Evolutionary conservation across 2,113 vertebrate genomes (phyloP).

Genomic region (Cyprinodon variegatus): DNA sequence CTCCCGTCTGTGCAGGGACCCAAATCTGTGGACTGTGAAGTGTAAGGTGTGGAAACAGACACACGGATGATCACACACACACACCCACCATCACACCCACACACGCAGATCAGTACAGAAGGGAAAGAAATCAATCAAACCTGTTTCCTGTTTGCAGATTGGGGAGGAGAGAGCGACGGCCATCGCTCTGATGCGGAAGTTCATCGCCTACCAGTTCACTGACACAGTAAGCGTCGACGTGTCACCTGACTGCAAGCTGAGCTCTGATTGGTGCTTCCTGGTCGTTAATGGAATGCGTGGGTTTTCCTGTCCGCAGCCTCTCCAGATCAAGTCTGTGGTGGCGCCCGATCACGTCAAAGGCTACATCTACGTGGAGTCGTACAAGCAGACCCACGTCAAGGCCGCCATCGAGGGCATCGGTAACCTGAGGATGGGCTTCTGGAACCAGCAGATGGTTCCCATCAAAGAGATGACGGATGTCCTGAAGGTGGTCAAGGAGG

Average conservation of each 20-base stretch:
- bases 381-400: conserved; percentile 97
- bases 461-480: conserved; percentile 99
- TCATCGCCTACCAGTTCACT: conserved; percentile 96
- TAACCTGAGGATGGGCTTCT: conserved; percentile 93
- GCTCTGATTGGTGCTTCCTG: conserved; percentile 13
- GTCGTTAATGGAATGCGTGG: too few species aligned
- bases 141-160: conserved; percentile 76
- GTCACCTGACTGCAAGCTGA: not conserved
- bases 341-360: conserved; percentile 94
- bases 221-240: conserved; percentile 83
- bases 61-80: too few species aligned
- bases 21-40: conserved; percentile 96
- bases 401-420: conserved; percentile 94
- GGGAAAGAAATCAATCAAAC: not conserved
- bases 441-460: conserved; percentile 99
- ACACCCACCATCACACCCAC: too few species aligned
- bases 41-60: conserved; percentile 83
- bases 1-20: conserved; percentile 82
- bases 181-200: conserved; percentile 95
- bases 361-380: conserved; percentile 96
- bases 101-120: too few species aligned
- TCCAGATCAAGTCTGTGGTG: conserved; percentile 95
- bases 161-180: conserved; percentile 92
- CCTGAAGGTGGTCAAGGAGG: conserved; percentile 96
- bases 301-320: conserved; percentile 75